Conservation (phyloP, 2,113 vertebrate species). For the Otis tarda region DNA sequence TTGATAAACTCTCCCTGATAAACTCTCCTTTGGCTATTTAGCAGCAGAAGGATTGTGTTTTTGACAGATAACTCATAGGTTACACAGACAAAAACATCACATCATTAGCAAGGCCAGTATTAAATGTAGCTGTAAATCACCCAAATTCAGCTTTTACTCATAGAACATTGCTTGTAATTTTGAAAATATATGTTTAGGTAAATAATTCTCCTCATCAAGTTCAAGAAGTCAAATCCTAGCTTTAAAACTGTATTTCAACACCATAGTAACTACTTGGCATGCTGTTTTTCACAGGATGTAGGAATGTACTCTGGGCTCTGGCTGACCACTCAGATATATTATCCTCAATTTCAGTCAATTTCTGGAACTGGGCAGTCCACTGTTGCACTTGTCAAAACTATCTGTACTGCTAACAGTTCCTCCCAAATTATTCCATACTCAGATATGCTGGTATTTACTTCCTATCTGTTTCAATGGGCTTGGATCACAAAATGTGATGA, state of each 20-base stretch:
- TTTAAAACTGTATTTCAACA: not conserved
- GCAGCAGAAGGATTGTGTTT: not conserved
- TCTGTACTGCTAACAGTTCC: not conserved
- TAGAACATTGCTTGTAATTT: not conserved
- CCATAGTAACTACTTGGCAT: not conserved
- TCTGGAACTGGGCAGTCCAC: not conserved
- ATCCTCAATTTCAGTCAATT: not conserved
- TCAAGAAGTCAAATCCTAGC: not conserved
- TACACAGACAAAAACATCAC: not conserved
- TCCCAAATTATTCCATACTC: not conserved
- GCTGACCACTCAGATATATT: not conserved
- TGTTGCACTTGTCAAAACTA: not conserved
- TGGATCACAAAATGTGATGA: not conserved
- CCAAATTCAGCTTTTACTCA: not conserved
- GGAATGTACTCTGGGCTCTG: not conserved
- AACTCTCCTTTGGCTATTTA: not conserved
- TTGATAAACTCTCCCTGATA: not conserved
- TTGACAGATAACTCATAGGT: not conserved
- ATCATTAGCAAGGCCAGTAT: not conserved
- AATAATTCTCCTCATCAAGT: not conserved
- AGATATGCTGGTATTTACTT: not conserved
- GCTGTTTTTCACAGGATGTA: not conserved
- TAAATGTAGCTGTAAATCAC: not conserved
- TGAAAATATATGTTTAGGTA: not conserved
- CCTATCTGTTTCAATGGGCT: not conserved